Evolutionary conservation across 2,888 invertebrate species (phyloP), one percentile per base, ranked within the genome.

Genomic region (Campaea margaritaria): DNA sequence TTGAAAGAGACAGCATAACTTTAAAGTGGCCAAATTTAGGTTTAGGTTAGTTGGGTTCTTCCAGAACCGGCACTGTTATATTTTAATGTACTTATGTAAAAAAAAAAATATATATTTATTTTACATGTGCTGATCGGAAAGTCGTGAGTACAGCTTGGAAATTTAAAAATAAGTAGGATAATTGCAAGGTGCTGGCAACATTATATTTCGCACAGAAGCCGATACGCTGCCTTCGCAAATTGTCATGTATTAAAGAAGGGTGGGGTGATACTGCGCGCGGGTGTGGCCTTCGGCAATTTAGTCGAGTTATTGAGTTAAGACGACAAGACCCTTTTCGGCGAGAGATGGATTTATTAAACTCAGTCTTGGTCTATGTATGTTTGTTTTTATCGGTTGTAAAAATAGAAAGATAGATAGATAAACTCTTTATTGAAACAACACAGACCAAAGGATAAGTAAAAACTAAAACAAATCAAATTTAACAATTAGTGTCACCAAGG

Each of bases 131-230:
- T 4, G 2, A 36, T n/a, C 36, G 36, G 49, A 46, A 63, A 62
- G 65, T 71, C 72, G 69, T 73, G 70, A 71, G 72, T 74, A 70
- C 72, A 52, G 59, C 64, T 64, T 86, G 74, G 85, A 83, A 86
- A 86, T 86, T 86, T 85, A 86, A 86, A 83, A 85, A 86, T 86
- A 21, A 3, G 21, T 21, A 21, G 21, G 21, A 86, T 84, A 82
- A 85, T 83, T 84, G 77, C 79, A 72, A 74, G 72, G 67, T 69
- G 65, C 57, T 55, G 39, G 57, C 15, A 61, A 56, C 59, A 64
- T 72, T 55, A 52, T 76, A 65, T 80, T 76, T 74, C 64, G 58
- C 62, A 74, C 85, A 75, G 84, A 82, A 84, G 84, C 81, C 70
- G 80, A 77, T 79, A 75, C 75, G 65, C 70, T 69, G 68, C 45